Conservation (phyloP, 1,140 invertebrate species). For the Panulirus ornatus region DNA sequence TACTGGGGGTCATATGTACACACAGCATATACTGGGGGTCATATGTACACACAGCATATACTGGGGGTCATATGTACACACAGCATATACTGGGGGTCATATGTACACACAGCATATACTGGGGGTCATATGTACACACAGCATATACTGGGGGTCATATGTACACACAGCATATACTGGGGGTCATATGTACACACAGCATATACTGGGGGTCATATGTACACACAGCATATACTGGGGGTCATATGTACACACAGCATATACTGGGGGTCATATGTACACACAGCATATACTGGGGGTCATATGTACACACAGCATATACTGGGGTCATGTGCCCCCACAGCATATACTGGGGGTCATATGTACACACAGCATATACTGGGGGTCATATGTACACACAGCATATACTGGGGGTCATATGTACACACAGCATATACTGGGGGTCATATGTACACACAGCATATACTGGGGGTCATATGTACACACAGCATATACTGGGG, state of each 20-base stretch:
- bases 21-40: background rate
- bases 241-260: background rate
- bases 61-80: background rate
- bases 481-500: too few relatives aligned
- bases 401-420: too few relatives aligned
- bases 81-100: too few relatives aligned
- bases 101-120: too few relatives aligned
- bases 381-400: background rate
- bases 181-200: too few relatives aligned
- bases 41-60: background rate
- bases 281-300: background rate
- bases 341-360: background rate
- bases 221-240: background rate
- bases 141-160: background rate
- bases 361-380: background rate
- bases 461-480: background rate
- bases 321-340: background rate
- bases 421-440: background rate
- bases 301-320: background rate
- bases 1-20: too few relatives aligned
- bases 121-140: background rate
- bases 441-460: background rate
- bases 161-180: background rate
- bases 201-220: background rate
- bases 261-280: too few relatives aligned